phyloP scores from a whole-genome alignment of 2,113 vertebrate genomes.

The Brienomyrus longianalis region DNA sequence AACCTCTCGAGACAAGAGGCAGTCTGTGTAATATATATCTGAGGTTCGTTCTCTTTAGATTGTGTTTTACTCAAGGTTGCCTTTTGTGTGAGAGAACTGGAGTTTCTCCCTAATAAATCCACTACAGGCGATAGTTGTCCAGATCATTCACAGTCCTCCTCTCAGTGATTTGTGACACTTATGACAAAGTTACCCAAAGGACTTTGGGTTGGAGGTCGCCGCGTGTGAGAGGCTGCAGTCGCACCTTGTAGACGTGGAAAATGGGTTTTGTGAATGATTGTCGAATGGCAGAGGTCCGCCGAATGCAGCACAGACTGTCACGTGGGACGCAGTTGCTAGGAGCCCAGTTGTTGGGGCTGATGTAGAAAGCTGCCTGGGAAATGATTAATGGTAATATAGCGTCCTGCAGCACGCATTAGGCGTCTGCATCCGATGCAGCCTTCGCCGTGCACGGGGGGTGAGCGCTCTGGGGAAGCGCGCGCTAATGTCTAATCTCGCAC shows the following conservation, averaged over 20 bases:
- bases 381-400: conserved; percentile 28
- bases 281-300: background rate
- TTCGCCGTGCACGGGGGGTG: background rate
- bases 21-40: conserved; percentile 9
- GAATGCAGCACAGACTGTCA: background rate
- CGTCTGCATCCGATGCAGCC: conserved; percentile 13
- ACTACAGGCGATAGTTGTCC: conserved; percentile 8
- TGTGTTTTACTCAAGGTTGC: background rate
- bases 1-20: conserved; percentile 1
- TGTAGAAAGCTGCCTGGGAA: conserved; percentile 5
- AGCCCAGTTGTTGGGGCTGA: background rate
- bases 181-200: conserved; percentile 6
- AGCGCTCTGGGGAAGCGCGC: background rate
- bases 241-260: background rate
- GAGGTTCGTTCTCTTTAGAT: conserved; percentile 7
- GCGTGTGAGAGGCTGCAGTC: background rate
- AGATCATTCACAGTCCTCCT: background rate
- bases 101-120: conserved; percentile 7
- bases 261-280: conserved; percentile 13
- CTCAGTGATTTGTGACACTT: conserved; percentile 16
- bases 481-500: conserved; percentile 3
- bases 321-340: conserved; percentile 19
- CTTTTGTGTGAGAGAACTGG: background rate
- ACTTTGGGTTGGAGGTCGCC: background rate
- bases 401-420: conserved; percentile 11